Conservation (phyloP, 1,140 invertebrate genomes). For the Euwallacea similis region DNA sequence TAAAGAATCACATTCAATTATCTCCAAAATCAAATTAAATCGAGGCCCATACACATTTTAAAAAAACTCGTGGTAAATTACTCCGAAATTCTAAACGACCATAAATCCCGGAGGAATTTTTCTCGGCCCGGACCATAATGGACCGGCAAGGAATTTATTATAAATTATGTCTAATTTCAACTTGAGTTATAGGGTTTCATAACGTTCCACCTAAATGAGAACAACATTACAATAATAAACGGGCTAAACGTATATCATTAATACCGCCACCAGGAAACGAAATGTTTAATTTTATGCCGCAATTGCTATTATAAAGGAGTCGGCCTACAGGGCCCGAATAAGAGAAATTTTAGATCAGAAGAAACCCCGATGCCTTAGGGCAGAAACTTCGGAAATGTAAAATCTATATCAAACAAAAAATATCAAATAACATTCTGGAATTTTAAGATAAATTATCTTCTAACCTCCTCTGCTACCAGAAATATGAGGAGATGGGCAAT, state of each 20-base stretch:
- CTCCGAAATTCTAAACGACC: conserved; percentile 21
- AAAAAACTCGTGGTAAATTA: conserved; percentile 24
- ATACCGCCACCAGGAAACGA: conserved; percentile 29
- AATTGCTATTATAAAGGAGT: conserved; percentile 3
- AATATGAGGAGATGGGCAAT: too few relatives aligned
- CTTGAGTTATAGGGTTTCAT: conserved; percentile 25
- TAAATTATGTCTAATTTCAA: conserved; percentile 34
- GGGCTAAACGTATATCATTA: conserved; percentile 34
- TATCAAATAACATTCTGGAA: too few relatives aligned
- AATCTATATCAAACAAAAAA: too few relatives aligned
- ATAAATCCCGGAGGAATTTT: conserved; percentile 28
- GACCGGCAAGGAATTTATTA: conserved; percentile 32
- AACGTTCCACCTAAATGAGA: conserved; percentile 30
- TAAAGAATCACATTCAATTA: too few relatives aligned
- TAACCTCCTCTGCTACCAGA: too few relatives aligned
- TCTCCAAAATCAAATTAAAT: conserved; percentile 15
- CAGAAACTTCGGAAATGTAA: too few relatives aligned
- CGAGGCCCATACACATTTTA: conserved; percentile 1
- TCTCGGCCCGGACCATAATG: conserved; percentile 28
- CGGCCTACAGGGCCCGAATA: not conserved
- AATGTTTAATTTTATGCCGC: conserved; percentile 22
- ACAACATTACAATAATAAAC: conserved; percentile 36
- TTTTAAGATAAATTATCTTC: too few relatives aligned
- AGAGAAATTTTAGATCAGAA: not conserved
- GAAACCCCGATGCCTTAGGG: too few relatives aligned